Base-by-base conservation (phyloP, 2,888 invertebrate species). In the Poecilobothrus nobilitatus region DNA sequence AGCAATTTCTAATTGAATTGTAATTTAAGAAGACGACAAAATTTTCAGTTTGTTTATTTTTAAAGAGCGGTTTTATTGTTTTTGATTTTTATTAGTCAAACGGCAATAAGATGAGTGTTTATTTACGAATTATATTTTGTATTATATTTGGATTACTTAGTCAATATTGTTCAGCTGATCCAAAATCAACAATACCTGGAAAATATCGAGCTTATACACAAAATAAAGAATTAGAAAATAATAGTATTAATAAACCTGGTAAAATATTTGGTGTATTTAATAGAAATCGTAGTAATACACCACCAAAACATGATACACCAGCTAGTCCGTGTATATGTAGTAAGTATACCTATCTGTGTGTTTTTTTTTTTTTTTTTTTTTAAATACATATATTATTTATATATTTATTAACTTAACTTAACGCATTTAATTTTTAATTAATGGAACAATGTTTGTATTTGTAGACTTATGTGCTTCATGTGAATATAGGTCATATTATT, bases 181-280 rank as follows among this genome's bases (percentile, higher is more conserved):
- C 65, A 65, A 33, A 37, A 65, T 37, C 65, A 10, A 75, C 76
- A 68, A 77, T 79, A 73, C 78, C 79, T 44, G 80, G 80, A 71
- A 78, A 79, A 77, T 80, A 78, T 75, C 76, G 76, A 71, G 78
- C 79, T 66, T 78, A 76, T 72, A 76, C 70, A 65, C 74, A 73
- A 64, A 67, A 71, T 64, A 72, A 72, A 68, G 76, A 68, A 74
- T 73, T 66, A 73, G 75, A 66, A 72, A 74, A 72, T 67, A 74
- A 12, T 74, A 75, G 74, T 74, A 74, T 69, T 71, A 76, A 76
- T 75, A 77, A 79, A 71, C 78, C 84, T 63, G 86, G 84, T 79
- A 86, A 85, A 78, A 83, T 86, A 78, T 84, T 87, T 75, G 85
- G 87, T 37, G 81, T 86, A 66, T 89, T 88, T 83, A 88, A 88